These are phyloP conservation scores for Palythoa grandis DNA, from an alignment of 92 coral and sea anemone genomes.

Conservation along the genomic window DNA sequence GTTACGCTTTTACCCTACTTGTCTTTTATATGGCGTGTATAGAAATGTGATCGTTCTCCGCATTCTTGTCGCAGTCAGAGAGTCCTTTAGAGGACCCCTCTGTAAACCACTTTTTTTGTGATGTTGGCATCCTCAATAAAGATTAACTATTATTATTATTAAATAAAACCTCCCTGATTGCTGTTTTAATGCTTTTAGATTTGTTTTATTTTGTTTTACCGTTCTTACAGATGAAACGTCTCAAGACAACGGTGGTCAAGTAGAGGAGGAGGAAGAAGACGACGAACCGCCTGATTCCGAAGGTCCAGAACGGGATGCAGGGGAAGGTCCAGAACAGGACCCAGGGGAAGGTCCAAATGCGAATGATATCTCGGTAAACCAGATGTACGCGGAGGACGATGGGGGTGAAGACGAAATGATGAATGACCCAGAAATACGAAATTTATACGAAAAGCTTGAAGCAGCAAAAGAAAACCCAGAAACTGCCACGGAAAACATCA, in stretches of 20 bases:
- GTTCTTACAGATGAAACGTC: neutral
- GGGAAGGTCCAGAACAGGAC: conserved; percentile 27
- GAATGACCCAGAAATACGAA: conserved; percentile 17
- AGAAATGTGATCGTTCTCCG: too few relatives aligned
- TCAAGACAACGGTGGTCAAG: conserved; percentile 16
- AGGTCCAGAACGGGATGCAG: conserved; percentile 7
- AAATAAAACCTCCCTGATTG: too few relatives aligned
- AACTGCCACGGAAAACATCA: conserved; percentile 6
- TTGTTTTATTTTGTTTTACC: neutral
- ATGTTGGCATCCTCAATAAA: too few relatives aligned
- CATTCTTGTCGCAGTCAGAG: too few relatives aligned
- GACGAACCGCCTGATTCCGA: conserved; percentile 39
- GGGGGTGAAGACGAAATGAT: conserved; percentile 15
- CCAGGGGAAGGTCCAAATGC: neutral
- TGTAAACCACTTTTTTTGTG: too few relatives aligned
- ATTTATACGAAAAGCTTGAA: conserved; percentile 13
- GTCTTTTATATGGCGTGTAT: too few relatives aligned
- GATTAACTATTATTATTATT: too few relatives aligned
- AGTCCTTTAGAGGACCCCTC: too few relatives aligned
- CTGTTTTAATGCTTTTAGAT: neutral
- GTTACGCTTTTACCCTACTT: too few relatives aligned
- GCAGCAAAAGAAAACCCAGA: conserved; percentile 3
- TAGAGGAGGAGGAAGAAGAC: conserved; percentile 19
- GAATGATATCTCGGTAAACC: conserved; percentile 4
- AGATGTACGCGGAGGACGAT: conserved; percentile 6